A percentile compares a stretch with the other conserved stretches of the same genome.
Conservation (phyloP, 2,797 vertebrate genomes). For the Bovichtus variegatus region DNA sequence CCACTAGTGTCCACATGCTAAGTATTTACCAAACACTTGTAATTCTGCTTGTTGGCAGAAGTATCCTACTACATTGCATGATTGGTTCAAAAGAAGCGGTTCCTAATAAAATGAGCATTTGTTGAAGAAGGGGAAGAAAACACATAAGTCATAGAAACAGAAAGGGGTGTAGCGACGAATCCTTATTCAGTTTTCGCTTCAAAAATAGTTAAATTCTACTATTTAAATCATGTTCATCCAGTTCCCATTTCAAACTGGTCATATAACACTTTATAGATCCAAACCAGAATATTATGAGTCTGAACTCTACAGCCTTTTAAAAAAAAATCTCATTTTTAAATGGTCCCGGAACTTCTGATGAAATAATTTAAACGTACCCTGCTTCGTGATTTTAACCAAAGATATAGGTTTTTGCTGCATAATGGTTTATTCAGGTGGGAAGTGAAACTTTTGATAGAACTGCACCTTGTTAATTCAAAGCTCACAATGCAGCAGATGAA, state of each 20-base stretch:
- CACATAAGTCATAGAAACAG: neutral
- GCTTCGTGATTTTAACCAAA: neutral
- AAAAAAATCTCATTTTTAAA: slow-evolving; percentile 3
- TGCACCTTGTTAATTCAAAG: slow-evolving; percentile 6
- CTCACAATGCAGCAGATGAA: slow-evolving; percentile 32
- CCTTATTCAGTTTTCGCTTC: neutral
- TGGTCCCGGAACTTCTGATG: slow-evolving; percentile 1
- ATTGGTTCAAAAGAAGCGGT: slow-evolving; percentile 5
- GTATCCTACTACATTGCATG: neutral
- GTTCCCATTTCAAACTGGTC: neutral
- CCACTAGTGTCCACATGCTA: slow-evolving; percentile 6
- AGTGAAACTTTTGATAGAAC: slow-evolving; percentile 18
- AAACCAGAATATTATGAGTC: slow-evolving; percentile 1
- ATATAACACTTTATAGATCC: neutral
- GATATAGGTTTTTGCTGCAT: neutral
- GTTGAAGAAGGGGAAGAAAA: neutral
- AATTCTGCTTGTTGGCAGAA: slow-evolving; percentile 5
- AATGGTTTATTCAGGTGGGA: slow-evolving; percentile 11
- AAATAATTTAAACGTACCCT: neutral
- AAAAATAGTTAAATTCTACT: neutral
- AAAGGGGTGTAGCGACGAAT: neutral
- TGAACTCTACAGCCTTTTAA: neutral
- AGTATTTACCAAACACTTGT: neutral
- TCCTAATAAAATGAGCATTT: neutral
- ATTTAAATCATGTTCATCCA: neutral